Evolutionary conservation across 2,888 invertebrate genomes (phyloP), one percentile per base, ranked within the genome.

Genomic region (Endomychus coccineus): DNA sequence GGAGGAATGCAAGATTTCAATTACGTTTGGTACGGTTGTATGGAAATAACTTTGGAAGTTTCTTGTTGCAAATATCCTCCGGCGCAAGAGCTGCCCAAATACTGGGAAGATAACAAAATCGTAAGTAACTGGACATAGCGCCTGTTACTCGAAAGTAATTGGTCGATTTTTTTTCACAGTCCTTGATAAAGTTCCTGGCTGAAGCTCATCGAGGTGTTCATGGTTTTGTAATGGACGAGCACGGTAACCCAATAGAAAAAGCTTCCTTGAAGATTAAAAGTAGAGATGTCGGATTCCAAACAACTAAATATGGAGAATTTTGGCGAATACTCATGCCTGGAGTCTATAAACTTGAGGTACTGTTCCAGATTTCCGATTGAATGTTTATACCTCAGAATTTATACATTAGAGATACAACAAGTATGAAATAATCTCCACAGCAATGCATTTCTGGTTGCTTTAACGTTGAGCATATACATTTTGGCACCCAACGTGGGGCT

Each of bases 1-100:
- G 88, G 89, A 36, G 86, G 88, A 13, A 88, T 89, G 88, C 88
- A 89, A 67, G 95, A 95, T 62, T 95, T 86, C 65, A 94, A 94
- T 66, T 95, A 95, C 65, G 77, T 90, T 9, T 83, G 83, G 81
- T 85, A 83, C 55, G 92, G 92, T 9, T 90, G 90, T 62, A 87
- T 95, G 87, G 94, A 94, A 66, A 75, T 94, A n/a, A 92, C 94
- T 0, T 67, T 95, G 27, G 94, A 95, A 65, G 77, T 95, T 36
- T 88, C 90, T 0, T 95, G 95, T 66, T 95, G 94, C 69, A 95
- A 94, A 68, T 94, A 79, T 64, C 95, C 95, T 2, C 79, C 79
- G 0, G 80, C 83, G 0, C 75, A 78, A 40, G 81, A 89, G 57
- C 67, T 95, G 28, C 77, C 78, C 13, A 77, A 79, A 49, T 87